A percentile compares a stretch with the other conserved stretches of the same genome.
Conservation (phyloP, 2,888 invertebrate genomes). For the Pinctada fucata region DNA sequence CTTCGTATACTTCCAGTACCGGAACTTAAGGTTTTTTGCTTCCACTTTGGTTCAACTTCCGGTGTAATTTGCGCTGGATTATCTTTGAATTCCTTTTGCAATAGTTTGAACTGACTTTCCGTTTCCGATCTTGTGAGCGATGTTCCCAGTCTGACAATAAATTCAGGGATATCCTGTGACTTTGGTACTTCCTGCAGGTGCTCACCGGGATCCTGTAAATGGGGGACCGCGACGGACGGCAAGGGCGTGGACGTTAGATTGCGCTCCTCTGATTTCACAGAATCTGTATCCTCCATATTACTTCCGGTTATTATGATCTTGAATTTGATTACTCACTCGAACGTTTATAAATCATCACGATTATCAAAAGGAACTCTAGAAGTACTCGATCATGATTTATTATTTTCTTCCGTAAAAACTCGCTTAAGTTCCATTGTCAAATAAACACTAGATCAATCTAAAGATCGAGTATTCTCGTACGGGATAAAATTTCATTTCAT, state of each 20-base stretch:
- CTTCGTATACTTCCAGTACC: conserved; percentile 18
- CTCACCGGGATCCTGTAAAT: conserved; percentile 53
- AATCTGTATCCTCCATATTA: neutral
- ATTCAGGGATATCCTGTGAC: conserved; percentile 48
- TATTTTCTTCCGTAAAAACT: too few relatives aligned
- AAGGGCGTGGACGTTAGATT: conserved; percentile 18
- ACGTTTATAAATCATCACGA: too few relatives aligned
- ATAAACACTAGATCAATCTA: too few relatives aligned
- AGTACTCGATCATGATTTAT: too few relatives aligned
- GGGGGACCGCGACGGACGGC: conserved; percentile 45
- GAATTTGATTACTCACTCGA: too few relatives aligned
- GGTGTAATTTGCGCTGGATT: conserved; percentile 4
- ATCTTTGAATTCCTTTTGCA: conserved; percentile 29
- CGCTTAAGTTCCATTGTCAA: too few relatives aligned
- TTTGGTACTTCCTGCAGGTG: conserved; percentile 21
- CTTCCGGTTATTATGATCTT: too few relatives aligned
- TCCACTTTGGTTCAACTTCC: conserved; percentile 4
- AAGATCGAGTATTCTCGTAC: too few relatives aligned
- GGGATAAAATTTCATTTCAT: too few relatives aligned
- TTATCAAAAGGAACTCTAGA: too few relatives aligned
- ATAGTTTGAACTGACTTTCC: conserved; percentile 30
- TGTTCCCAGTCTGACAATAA: conserved; percentile 54
- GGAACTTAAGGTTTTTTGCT: neutral
- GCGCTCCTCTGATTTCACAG: neutral
- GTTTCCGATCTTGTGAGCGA: conserved; percentile 44